A percentile compares a stretch with the other conserved stretches of the same genome.
Evolutionary conservation across 1,140 invertebrate species (phyloP).

Genomic region (Ylistrum balloti): DNA sequence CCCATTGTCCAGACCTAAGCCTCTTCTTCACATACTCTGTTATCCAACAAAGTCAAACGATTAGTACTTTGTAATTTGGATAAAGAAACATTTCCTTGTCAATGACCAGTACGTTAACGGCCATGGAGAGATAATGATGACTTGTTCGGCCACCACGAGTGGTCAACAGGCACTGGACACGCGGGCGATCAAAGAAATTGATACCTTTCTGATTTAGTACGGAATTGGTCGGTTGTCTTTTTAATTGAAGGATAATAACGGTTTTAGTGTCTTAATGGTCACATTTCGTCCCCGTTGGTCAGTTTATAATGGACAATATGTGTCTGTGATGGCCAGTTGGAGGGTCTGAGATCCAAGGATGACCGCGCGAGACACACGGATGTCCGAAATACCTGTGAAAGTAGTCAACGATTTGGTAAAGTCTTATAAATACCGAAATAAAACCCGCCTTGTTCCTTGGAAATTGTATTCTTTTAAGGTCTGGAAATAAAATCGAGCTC

Average conservation of each 20-base stretch:
- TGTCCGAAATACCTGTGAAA: constrained; percentile 38
- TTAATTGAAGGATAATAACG: constrained; percentile 36
- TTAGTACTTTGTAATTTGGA: constrained; percentile 35
- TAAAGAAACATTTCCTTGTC: constrained; percentile 28
- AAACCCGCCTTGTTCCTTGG: background rate
- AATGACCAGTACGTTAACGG: constrained; percentile 11
- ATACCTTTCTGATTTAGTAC: constrained; percentile 28
- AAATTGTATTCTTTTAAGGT: background rate
- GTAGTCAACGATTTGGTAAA: background rate
- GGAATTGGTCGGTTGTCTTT: constrained; percentile 24
- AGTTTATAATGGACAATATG: background rate
- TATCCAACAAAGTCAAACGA: constrained; percentile 13
- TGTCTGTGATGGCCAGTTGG: constrained; percentile 5
- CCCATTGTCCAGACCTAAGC: background rate
- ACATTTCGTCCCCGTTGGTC: constrained; percentile 31
- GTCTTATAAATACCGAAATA: background rate
- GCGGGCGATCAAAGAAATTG: constrained; percentile 30
- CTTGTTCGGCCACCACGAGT: constrained; percentile 20
- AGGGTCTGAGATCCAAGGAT: constrained; percentile 30
- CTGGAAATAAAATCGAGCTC: background rate
- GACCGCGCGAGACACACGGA: background rate
- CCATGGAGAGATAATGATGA: constrained; percentile 14
- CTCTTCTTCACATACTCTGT: background rate
- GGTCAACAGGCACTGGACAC: constrained; percentile 4
- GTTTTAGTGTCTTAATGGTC: constrained; percentile 34